Conservation (phyloP, 2,888 invertebrate genomes). For the Aplocera efformata region DNA sequence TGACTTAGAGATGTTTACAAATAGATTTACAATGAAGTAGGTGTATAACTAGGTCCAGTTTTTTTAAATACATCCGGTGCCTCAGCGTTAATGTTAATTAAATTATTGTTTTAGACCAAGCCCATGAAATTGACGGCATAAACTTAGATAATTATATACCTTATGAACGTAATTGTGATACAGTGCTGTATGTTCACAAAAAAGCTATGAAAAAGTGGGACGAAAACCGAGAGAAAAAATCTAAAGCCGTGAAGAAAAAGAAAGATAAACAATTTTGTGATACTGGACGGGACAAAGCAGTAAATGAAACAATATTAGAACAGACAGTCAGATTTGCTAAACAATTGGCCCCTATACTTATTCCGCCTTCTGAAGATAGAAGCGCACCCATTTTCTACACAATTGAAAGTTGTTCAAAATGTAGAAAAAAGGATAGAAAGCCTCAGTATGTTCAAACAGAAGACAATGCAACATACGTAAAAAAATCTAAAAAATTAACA, state of each 20-base stretch:
- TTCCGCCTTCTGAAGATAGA: slow-evolving; percentile 48
- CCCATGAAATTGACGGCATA: slow-evolving; percentile 45
- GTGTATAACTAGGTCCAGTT: too few species aligned
- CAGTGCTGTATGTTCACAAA: slow-evolving; percentile 61
- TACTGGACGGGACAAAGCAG: slow-evolving; percentile 28
- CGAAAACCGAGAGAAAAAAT: neutral
- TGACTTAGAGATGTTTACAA: too few species aligned
- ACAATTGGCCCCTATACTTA: slow-evolving; percentile 54
- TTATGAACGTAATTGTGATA: slow-evolving; percentile 50
- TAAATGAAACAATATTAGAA: slow-evolving; percentile 47
- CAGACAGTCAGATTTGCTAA: slow-evolving; percentile 63
- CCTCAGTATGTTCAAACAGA: slow-evolving; percentile 6
- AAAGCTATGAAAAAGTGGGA: slow-evolving; percentile 38
- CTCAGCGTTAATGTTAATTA: too few species aligned
- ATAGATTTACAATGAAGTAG: too few species aligned
- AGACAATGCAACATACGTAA: slow-evolving; percentile 15
- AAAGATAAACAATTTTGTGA: slow-evolving; percentile 18
- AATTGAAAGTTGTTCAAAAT: slow-evolving; percentile 50
- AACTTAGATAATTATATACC: slow-evolving; percentile 58
- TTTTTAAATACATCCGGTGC: too few species aligned
- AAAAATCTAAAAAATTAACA: slow-evolving; percentile 39
- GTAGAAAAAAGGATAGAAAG: slow-evolving; percentile 38
- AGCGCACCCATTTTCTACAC: slow-evolving; percentile 52
- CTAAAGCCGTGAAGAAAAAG: slow-evolving; percentile 23
- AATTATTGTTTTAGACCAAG: slow-evolving; percentile 1